Evolutionary conservation across 1,140 invertebrate genomes (phyloP).

Genomic region (Pogonognathellus flavescens): DNA sequence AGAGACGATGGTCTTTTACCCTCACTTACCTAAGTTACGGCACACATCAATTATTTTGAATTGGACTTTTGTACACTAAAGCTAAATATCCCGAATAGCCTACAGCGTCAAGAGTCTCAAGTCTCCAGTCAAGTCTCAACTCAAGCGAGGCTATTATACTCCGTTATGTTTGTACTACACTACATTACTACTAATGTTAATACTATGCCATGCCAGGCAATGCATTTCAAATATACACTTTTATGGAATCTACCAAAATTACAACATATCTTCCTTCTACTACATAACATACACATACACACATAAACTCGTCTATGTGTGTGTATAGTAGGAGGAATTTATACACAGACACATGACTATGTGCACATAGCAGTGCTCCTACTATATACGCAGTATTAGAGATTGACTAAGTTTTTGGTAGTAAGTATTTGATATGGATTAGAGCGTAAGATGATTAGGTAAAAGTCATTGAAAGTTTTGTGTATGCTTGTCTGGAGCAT

Average conservation of each 20-base stretch:
- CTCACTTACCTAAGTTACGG: slow-evolving; percentile 37
- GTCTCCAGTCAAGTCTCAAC: neutral
- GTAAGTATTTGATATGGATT: no score
- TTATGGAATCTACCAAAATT: slow-evolving; percentile 12
- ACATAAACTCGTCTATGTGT: no score
- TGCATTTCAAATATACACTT: neutral
- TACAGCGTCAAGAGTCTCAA: neutral
- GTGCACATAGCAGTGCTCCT: no score
- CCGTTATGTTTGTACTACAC: neutral
- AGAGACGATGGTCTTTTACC: neutral
- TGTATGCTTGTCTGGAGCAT: no score
- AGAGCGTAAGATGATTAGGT: no score
- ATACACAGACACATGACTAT: no score
- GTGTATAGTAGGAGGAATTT: no score
- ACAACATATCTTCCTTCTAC: neutral
- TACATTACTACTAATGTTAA: neutral
- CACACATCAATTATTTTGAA: slow-evolving; percentile 42
- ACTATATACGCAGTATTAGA: no score
- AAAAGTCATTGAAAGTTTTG: no score
- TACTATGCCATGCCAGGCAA: neutral
- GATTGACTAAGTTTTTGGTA: no score
- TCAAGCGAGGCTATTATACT: neutral
- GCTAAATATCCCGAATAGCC: slow-evolving; percentile 22
- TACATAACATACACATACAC: neutral
- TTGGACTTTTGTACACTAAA: slow-evolving; percentile 42